These are phyloP conservation scores for Laothoe populi DNA, from an alignment of 2,888 invertebrate species.

Conservation along the genomic window DNA sequence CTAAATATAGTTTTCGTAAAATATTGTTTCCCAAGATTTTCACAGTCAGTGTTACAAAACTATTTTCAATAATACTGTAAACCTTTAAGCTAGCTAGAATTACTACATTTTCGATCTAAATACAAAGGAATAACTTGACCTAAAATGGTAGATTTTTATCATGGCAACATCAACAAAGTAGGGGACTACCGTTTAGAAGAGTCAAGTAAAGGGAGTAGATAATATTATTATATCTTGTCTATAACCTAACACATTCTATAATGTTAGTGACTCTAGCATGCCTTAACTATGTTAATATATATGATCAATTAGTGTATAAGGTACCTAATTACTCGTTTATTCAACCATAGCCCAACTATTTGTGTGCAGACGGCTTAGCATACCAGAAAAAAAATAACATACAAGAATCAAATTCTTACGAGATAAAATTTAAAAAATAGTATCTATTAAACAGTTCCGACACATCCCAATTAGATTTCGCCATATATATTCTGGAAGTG, in stretches of 20 bases:
- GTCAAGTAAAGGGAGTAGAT: conserved; percentile 44
- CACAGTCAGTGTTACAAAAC: conserved; percentile 47
- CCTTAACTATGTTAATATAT: conserved; percentile 60
- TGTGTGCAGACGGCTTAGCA: conserved; percentile 46
- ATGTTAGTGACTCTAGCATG: conserved; percentile 80
- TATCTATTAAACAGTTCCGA: not conserved
- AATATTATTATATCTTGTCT: conserved; percentile 47
- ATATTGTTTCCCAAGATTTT: conserved; percentile 27
- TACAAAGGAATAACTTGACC: conserved; percentile 35
- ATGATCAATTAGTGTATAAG: conserved; percentile 45
- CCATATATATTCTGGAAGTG: not conserved
- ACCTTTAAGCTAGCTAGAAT: conserved; percentile 28
- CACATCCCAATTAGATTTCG: not conserved
- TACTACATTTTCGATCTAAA: conserved; percentile 32
- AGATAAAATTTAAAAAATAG: not conserved
- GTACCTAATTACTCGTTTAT: conserved; percentile 58
- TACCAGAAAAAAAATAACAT: conserved; percentile 54
- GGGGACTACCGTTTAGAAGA: conserved; percentile 61
- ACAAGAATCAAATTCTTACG: not conserved
- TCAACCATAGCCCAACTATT: conserved; percentile 77
- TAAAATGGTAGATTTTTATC: conserved; percentile 43
- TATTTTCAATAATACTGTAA: conserved; percentile 26
- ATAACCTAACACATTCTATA: conserved; percentile 58
- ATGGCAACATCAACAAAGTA: conserved; percentile 68
- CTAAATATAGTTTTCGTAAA: conserved; percentile 9